These are phyloP conservation scores for Drosophila arawakana DNA, from an alignment of 1,140 invertebrate genomes.

Conservation along the genomic window DNA sequence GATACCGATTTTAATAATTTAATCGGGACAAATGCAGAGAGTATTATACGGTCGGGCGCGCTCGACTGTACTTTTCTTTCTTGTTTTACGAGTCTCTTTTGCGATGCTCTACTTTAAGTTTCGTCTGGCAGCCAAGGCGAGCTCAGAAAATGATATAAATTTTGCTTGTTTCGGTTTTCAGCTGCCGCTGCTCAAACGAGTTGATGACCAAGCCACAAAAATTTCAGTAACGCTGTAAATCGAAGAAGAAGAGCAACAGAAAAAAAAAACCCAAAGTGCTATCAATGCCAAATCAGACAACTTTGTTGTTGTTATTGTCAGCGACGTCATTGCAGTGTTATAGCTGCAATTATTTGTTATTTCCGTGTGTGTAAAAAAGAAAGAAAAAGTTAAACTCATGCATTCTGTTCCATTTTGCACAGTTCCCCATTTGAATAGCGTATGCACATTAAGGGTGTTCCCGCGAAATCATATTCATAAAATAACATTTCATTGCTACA, in stretches of 20 bases:
- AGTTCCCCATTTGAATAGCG: conserved; percentile 32
- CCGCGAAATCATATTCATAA: background rate
- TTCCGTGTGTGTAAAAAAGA: conserved; percentile 60
- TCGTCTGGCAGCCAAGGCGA: conserved; percentile 31
- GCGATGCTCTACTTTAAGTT: conserved; percentile 52
- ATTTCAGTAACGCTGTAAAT: conserved; percentile 66
- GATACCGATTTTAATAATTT: too few species aligned
- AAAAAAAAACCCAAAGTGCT: conserved; percentile 41
- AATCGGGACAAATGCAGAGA: too few species aligned
- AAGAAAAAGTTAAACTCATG: too few species aligned
- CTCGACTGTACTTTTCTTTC: too few species aligned
- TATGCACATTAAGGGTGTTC: conserved; percentile 41
- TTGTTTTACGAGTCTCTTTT: background rate
- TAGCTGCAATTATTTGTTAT: conserved; percentile 75
- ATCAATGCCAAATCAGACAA: conserved; percentile 63
- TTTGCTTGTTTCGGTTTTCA: conserved; percentile 32
- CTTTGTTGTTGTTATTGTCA: conserved; percentile 59
- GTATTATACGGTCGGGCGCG: too few species aligned
- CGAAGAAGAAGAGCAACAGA: conserved; percentile 11
- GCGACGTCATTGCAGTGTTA: conserved; percentile 66
- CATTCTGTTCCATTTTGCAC: background rate
- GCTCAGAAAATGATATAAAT: conserved; percentile 42
- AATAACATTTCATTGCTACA: conserved; percentile 22
- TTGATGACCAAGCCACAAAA: conserved; percentile 74
- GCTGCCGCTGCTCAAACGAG: conserved; percentile 55